Base-by-base conservation (phyloP, 2,113 vertebrate genomes). In the Oreochromis niloticus region DNA sequence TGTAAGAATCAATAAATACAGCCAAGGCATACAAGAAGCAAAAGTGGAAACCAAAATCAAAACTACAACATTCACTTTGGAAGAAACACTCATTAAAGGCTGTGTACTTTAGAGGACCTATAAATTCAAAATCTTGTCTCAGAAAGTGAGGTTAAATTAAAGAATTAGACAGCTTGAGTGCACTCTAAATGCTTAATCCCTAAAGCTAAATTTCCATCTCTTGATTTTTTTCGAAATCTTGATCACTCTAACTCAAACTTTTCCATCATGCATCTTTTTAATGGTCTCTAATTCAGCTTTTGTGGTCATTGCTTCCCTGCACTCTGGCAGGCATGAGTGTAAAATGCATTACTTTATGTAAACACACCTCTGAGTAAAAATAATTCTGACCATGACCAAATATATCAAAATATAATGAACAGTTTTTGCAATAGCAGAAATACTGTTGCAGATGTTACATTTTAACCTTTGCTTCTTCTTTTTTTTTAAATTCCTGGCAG, bases 221-320 rank as follows among this genome's bases (percentile, higher is more conserved):
- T 3, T 11, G 14, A 6, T 87, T 82, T 87, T 85, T 89, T 88
- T 82, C 75, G 4, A 46, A 86, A 71, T 87, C 34, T 83, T 80
- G n/a, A 85, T 80, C 89, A 80, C 85, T 79, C 50, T 61, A 17
- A 17, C 85, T 82, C 82, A 85, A 84, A 87, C 80, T 3, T 86
- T 89, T 87, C 92, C 80, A 5, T 66, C 59, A 78, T 90, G 82
- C 19, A 59, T 82, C 85, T 90, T 90, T 87, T 41, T 83, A 91
- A 85, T 59, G 56, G 55, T 19, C 73, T 30, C 16, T 32, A 19
- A 73, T 68, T 82, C 66, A 36, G 46, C 52, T 36, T 59, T 66
- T 81, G 55, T 17, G 27, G 63, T 48, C 79, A 27, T 12, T 32
- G 22, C 34, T 84, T 57, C 22, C 85, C 52, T 34, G 46, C n/a